Conservation (phyloP, 1,140 invertebrate species). For the Drosophila willistoni region DNA sequence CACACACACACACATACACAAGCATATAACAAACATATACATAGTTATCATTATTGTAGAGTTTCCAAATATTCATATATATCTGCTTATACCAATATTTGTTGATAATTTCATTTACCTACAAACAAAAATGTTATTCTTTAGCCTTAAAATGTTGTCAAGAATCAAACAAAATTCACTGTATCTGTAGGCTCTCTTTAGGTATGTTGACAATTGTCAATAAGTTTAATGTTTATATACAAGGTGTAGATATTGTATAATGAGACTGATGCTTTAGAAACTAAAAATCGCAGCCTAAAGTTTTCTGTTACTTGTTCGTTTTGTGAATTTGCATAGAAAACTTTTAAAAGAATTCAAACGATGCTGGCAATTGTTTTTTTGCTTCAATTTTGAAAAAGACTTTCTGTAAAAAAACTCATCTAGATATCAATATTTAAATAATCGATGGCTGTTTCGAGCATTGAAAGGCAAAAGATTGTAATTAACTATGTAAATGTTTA, state of each 20-base stretch:
- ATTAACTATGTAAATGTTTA: no score
- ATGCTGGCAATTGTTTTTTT: no score
- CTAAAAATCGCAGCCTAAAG: no score
- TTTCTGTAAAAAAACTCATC: no score
- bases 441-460: no score
- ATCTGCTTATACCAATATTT: slow-evolving; percentile 3
- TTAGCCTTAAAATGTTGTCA: slow-evolving; percentile 27
- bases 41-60: slow-evolving; percentile 1
- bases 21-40: not conserved
- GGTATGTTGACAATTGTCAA: no score
- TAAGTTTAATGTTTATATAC: not conserved
- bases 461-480: no score
- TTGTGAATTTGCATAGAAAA: not conserved
- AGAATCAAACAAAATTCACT: slow-evolving; percentile 29
- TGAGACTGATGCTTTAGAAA: not conserved
- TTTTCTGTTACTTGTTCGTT: no score
- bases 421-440: no score
- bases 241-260: not conserved
- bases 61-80: not conserved
- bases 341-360: not conserved
- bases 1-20: not conserved
- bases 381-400: no score
- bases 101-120: slow-evolving; percentile 53
- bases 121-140: slow-evolving; percentile 36
- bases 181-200: slow-evolving; percentile 38